Conservation (phyloP, 2,113 vertebrate species). For the Phylloscopus trochiloides region DNA sequence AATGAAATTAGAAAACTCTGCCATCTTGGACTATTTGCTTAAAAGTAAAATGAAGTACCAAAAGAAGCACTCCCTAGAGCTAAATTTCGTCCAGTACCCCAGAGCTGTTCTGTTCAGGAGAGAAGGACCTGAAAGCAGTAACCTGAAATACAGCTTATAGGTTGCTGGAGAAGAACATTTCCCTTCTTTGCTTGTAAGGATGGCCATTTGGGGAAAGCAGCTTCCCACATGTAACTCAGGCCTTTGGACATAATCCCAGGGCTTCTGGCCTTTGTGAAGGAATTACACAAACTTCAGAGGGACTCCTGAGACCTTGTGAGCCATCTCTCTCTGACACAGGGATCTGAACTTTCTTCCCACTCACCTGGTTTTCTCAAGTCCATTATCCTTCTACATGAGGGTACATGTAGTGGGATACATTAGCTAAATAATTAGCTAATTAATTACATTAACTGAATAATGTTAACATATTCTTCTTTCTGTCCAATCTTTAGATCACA, state of each 20-base stretch:
- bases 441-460: no score
- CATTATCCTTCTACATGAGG: neutral
- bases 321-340: neutral
- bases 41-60: neutral
- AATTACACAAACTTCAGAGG: neutral
- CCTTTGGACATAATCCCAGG: neutral
- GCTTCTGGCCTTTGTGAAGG: neutral
- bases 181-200: neutral
- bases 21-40: neutral
- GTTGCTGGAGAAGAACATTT: neutral
- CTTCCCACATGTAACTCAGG: neutral
- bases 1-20: neutral
- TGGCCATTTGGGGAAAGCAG: neutral
- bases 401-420: neutral
- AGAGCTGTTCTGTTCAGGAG: neutral
- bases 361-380: neutral
- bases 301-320: neutral
- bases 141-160: neutral
- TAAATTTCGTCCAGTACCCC: neutral
- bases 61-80: neutral
- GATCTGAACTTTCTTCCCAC: neutral
- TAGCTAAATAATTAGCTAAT: neutral
- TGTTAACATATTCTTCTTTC: neutral
- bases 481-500: neutral
- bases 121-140: neutral